phyloP scores from a whole-genome alignment of 1,140 invertebrate species.

The Zaprionus vittiger region DNA sequence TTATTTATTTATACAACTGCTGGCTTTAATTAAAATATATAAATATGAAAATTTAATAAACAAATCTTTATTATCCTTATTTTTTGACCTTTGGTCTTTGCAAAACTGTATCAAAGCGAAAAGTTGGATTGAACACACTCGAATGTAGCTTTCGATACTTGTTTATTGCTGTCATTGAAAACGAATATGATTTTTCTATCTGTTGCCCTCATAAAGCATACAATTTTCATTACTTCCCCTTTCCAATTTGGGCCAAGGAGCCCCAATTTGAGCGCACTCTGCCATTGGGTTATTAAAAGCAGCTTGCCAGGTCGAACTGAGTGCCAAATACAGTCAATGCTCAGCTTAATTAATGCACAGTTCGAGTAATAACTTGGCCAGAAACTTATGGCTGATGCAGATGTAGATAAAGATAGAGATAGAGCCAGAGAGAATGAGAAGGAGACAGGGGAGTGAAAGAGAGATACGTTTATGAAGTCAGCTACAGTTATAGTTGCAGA shows the following conservation, averaged over 20 bases:
- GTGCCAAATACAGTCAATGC: background rate
- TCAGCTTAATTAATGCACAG: conserved; percentile 9
- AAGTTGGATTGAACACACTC: no score
- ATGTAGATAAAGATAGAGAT: background rate
- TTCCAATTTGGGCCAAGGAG: background rate
- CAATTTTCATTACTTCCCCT: background rate
- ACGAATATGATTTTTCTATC: conserved; percentile 1
- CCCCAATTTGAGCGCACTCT: background rate
- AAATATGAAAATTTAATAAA: no score
- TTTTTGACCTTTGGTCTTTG: no score
- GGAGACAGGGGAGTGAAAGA: background rate
- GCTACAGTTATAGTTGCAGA: background rate
- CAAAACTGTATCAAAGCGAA: no score
- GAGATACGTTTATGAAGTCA: background rate
- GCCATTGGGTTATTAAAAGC: background rate
- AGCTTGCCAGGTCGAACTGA: background rate
- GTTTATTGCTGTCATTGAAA: background rate
- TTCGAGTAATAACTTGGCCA: background rate
- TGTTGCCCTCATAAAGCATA: background rate
- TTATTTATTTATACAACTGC: no score
- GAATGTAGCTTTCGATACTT: background rate
- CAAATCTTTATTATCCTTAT: no score
- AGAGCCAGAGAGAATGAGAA: background rate
- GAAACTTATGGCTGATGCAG: background rate
- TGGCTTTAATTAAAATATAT: no score